Conservation (phyloP, 2,113 vertebrate species). For the Puma concolor region DNA sequence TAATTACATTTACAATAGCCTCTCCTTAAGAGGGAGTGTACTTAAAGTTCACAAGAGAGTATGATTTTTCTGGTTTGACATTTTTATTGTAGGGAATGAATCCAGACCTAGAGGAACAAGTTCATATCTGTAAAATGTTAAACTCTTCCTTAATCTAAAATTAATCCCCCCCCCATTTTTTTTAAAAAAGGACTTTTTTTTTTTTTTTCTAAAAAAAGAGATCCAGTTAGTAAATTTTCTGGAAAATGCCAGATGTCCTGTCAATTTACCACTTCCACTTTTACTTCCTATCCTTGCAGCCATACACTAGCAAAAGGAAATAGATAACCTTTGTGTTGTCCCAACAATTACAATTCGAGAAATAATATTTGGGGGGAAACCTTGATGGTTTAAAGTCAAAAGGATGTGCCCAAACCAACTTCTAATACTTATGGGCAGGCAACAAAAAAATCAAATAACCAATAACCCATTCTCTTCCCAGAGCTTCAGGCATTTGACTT, state of each 20-base stretch:
- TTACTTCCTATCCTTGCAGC: neutral
- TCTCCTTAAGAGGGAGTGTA: neutral
- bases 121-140: neutral
- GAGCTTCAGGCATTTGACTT: conserved; percentile 29
- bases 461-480: neutral
- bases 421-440: neutral
- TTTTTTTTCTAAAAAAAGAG: neutral
- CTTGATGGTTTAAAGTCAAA: neutral
- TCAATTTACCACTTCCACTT: neutral
- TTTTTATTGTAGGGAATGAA: conserved; percentile 20
- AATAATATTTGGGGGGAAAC: neutral
- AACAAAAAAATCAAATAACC: conserved; percentile 13
- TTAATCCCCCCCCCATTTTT: neutral
- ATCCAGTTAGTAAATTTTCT: neutral
- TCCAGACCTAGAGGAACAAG: neutral
- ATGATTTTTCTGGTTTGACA: conserved; percentile 21
- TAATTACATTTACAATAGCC: neutral
- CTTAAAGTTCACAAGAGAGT: neutral
- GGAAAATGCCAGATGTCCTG: neutral
- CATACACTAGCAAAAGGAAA: neutral
- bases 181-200: neutral
- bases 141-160: neutral
- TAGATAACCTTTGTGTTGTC: neutral
- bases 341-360: neutral
- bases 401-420: neutral